Conservation (phyloP, 2,888 invertebrate genomes). For the Diarsia rubi region DNA sequence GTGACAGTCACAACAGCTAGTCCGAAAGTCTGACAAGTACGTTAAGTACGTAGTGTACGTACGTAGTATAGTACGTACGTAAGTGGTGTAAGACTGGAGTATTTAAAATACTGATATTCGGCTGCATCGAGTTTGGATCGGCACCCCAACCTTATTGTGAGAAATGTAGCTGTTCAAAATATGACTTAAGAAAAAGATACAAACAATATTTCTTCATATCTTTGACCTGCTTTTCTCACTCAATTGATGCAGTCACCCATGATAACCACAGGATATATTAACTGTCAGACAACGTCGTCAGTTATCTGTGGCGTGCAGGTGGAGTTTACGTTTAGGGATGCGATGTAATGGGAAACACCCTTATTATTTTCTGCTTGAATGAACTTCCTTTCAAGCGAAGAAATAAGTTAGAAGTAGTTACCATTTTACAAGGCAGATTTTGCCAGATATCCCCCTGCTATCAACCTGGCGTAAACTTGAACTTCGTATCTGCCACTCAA, state of each 20-base stretch:
- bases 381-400: constrained; percentile 17
- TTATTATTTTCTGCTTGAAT: constrained; percentile 42
- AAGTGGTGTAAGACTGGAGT: too few relatives aligned
- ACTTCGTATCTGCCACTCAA: background rate
- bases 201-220: too few relatives aligned
- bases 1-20: too few relatives aligned
- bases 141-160: too few relatives aligned
- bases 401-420: constrained; percentile 1
- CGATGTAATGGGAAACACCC: constrained; percentile 23
- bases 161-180: too few relatives aligned
- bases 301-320: constrained; percentile 45
- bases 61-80: too few relatives aligned
- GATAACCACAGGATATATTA: background rate
- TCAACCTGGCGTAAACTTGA: background rate
- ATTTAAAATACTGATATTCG: too few relatives aligned
- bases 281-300: constrained; percentile 6
- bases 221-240: background rate
- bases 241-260: background rate
- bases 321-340: constrained; percentile 20
- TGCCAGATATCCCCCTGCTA: too few relatives aligned
- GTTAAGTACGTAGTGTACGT: too few relatives aligned
- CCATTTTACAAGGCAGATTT: background rate
- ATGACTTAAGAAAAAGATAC: background rate
- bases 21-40: too few relatives aligned
- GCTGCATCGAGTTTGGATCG: too few relatives aligned